phyloP scores from a whole-genome alignment of 2,888 invertebrate genomes.

The Hypselothyrea guttata region DNA sequence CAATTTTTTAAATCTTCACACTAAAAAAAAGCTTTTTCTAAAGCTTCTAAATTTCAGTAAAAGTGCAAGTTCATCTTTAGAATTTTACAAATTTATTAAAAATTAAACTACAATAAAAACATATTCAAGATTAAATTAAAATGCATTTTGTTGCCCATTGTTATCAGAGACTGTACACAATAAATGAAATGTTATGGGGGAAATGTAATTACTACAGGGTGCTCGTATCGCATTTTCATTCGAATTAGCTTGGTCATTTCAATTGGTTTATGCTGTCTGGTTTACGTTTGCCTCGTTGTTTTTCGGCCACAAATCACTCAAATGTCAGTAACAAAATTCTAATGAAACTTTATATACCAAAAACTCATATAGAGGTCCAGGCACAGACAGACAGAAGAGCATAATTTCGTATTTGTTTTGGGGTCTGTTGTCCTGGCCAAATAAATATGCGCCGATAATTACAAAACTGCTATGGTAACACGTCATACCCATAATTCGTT shows the following conservation, averaged over 20 bases:
- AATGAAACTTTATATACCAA: constrained; percentile 32
- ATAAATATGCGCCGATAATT: constrained; percentile 51
- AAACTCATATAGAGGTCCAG: neutral
- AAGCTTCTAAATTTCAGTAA: too few species aligned
- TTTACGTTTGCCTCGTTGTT: constrained; percentile 12
- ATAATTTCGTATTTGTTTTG: constrained; percentile 22
- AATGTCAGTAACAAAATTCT: constrained; percentile 22
- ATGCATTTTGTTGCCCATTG: too few species aligned
- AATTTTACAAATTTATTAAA: too few species aligned
- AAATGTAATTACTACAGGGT: neutral
- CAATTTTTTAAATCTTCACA: too few species aligned
- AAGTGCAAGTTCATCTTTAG: too few species aligned
- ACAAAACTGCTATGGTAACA: constrained; percentile 45
- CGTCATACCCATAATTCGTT: constrained; percentile 30
- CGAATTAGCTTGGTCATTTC: too few species aligned
- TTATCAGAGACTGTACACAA: neutral
- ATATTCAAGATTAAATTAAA: neutral
- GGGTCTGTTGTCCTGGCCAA: constrained; percentile 24
- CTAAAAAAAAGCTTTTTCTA: too few species aligned
- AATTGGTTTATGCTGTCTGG: constrained; percentile 1
- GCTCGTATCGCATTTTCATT: neutral
- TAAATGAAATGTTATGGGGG: too few species aligned
- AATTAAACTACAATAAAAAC: too few species aligned
- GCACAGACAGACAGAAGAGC: neutral
- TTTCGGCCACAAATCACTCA: constrained; percentile 31